Evolutionary conservation across 2,888 invertebrate species (phyloP).

Genomic region (Drosophila gaucha): DNA sequence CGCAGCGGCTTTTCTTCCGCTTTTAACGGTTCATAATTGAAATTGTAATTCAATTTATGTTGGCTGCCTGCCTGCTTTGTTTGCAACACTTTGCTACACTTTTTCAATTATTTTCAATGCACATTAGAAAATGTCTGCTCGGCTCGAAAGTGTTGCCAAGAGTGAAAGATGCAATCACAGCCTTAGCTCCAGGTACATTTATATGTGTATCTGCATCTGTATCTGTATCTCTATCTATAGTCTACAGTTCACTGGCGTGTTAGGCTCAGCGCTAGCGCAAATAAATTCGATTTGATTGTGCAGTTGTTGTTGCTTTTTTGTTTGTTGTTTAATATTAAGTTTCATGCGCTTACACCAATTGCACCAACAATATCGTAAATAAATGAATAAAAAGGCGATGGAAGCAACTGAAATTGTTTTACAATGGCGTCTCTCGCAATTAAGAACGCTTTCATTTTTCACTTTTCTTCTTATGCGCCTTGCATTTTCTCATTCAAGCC

Average conservation of each 20-base stretch:
- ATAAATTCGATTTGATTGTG: constrained; percentile 67
- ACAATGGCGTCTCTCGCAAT: constrained; percentile 66
- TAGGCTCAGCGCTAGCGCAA: constrained; percentile 56
- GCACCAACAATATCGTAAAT: constrained; percentile 39
- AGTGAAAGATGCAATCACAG: constrained; percentile 69
- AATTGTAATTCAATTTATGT: constrained; percentile 77
- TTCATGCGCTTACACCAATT: constrained; percentile 47
- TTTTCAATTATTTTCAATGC: constrained; percentile 76
- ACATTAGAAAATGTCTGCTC: constrained; percentile 64
- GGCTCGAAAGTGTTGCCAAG: constrained; percentile 57
- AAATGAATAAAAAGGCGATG: constrained; percentile 33
- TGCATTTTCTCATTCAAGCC: constrained; percentile 56
- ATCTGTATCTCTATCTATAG: constrained; percentile 10
- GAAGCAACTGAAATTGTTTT: constrained; percentile 45
- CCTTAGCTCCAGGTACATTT: constrained; percentile 43
- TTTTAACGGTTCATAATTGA: constrained; percentile 80
- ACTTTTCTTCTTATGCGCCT: constrained; percentile 52
- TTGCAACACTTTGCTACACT: constrained; percentile 65
- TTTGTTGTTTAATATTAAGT: constrained; percentile 48
- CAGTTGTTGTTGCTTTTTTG: constrained; percentile 29
- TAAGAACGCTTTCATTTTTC: constrained; percentile 79
- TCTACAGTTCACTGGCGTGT: constrained; percentile 56
- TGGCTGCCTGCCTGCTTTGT: constrained; percentile 36
- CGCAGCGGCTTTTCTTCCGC: constrained; percentile 70
- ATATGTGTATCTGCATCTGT: constrained; percentile 11